Base-by-base conservation (phyloP, 2,888 invertebrate species). In the Antitype chi region DNA sequence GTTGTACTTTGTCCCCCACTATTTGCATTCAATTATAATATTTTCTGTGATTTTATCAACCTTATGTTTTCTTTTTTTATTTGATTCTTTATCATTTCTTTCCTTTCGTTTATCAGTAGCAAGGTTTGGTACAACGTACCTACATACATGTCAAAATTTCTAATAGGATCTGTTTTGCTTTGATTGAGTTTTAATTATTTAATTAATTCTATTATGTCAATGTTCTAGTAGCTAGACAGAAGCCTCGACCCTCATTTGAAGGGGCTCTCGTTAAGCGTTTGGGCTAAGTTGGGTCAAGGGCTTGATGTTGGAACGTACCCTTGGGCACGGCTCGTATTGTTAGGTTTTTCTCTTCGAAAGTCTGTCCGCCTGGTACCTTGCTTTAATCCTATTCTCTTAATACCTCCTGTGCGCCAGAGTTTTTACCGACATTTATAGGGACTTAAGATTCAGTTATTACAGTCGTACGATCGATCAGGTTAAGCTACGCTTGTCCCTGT, bases 1-100 rank as follows among this genome's bases (percentile, higher is more conserved):
- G 17, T 49, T 81, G 80, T 63, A 81, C 76, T 68, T 80, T 68
- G 76, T 38, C 13, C 70, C 38, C 28, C 25, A 62, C 17, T 15
- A 74, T 60, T 79, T 74, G 70, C 62, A 62, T 70, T 15, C 28
- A 28, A 70, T 25, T 74, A 60, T n/a, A n/a, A n/a, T n/a, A n/a
- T n/a, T n/a, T n/a, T n/a, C n/a, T n/a, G n/a, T n/a, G n/a, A n/a
- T n/a, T n/a, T n/a, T n/a, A n/a, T n/a, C n/a, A n/a, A n/a, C n/a
- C n/a, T n/a, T n/a, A n/a, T n/a, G n/a, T n/a, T n/a, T n/a, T n/a
- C n/a, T n/a, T n/a, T n/a, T n/a, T n/a, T n/a, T n/a, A n/a, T n/a
- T n/a, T n/a, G n/a, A n/a, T n/a, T n/a, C n/a, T n/a, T n/a, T n/a
- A n/a, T n/a, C n/a, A n/a, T n/a, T n/a, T n/a, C n/a, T n/a, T n/a